Base-by-base conservation (phyloP, 2,113 vertebrate genomes). In the Nipponia nippon region DNA sequence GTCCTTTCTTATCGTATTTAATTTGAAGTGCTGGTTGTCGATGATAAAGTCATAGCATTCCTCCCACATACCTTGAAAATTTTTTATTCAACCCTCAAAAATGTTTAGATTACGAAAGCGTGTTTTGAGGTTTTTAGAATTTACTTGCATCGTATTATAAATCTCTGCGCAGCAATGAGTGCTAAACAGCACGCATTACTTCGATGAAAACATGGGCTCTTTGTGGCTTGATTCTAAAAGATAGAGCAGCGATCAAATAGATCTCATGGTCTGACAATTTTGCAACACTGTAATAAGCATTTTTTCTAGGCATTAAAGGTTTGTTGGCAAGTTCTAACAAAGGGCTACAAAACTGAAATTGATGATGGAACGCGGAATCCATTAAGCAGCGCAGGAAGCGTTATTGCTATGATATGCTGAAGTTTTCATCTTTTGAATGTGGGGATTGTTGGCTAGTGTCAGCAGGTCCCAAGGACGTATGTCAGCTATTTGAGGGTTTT, bases 1-100 rank as follows among this genome's bases (percentile, higher is more conserved):
- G 10, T 85, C 49, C 40, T 84, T 91, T 91, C 65, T 94, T 94
- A 94, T 36, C 16, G 0, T 66, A 49, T 91, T 96, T 95, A 91
- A 93, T 97, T 91, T 90, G 71, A 77, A 83, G 62, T 83, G 50
- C 75, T 95, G 90, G 71, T 73, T 95, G 53, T 67, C 91, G 73
- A 62, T 91, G 90, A 91, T 95, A 94, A 96, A 93, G 84, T 82
- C 95, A 85, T 65, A 93, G 36, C 44, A 79, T 95, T 97, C 69
- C 61, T 93, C 61, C 94, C 81, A 95, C 71, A 56, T 72, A 80
- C 36, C 59, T 66, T 77, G 49, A 94, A 72, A 95, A 91, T 44
- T 16, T 69, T 66, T 85, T 87, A 73, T 66, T 93, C 87, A 73
- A 5, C 20, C 25, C 56, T 94, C 77, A 86, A 58, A 95, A 95